These are phyloP conservation scores for Hydrophis major DNA, from an alignment of 2,797 vertebrate species.

Conservation along the genomic window DNA sequence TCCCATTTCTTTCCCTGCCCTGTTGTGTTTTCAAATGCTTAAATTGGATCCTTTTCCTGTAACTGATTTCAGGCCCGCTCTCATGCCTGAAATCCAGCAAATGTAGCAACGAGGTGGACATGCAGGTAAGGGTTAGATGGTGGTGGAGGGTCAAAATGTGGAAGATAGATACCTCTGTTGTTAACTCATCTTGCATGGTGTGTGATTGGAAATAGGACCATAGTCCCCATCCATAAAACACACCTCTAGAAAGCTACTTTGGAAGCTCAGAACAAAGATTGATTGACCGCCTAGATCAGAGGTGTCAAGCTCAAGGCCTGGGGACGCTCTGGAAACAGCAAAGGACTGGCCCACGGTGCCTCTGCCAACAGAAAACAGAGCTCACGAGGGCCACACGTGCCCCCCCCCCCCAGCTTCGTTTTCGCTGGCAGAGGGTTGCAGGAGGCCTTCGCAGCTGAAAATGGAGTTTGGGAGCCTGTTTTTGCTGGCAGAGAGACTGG, in stretches of 20 bases:
- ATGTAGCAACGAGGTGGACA: neutral
- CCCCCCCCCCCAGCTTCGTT: too few species aligned
- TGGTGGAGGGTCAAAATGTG: neutral
- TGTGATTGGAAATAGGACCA: neutral
- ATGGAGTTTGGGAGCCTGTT: too few species aligned
- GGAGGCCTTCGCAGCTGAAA: too few species aligned
- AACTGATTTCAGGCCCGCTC: too few species aligned
- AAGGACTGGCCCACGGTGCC: too few species aligned
- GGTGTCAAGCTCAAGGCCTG: too few species aligned
- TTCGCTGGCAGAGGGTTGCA: too few species aligned
- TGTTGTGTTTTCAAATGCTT: neutral
- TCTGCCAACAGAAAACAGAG: too few species aligned
- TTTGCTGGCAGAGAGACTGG: too few species aligned
- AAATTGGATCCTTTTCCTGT: neutral
- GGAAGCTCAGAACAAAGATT: neutral
- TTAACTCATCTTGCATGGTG: neutral
- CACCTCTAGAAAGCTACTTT: neutral
- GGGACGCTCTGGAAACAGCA: too few species aligned
- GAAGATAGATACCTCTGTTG: neutral
- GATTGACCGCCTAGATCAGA: neutral
- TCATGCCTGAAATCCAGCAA: neutral
- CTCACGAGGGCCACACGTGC: too few species aligned
- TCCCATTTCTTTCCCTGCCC: rapidly evolving
- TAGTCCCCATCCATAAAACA: neutral
- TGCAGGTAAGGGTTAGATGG: neutral